phyloP scores from a whole-genome alignment of 1,140 invertebrate genomes.

The Orussus abietinus region DNA sequence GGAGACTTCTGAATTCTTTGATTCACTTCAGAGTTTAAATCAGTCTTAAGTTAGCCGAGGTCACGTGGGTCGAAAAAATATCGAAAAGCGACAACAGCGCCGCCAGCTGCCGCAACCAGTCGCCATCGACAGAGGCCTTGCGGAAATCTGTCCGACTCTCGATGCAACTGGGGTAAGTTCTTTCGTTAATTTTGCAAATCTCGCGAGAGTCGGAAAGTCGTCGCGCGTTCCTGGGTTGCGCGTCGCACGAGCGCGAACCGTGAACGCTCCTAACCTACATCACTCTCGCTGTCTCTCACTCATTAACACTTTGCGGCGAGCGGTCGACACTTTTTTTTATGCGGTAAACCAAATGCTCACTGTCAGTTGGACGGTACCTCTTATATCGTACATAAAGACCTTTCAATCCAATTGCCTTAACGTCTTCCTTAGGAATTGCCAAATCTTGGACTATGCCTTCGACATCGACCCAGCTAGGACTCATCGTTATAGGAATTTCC shows the following conservation, averaged over 20 bases:
- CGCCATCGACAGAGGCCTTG: conserved; percentile 1
- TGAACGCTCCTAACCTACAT: background rate
- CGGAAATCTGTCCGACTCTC: background rate
- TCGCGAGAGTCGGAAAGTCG: background rate
- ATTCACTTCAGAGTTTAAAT: too few species aligned
- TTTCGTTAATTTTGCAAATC: background rate
- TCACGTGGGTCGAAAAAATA: too few species aligned
- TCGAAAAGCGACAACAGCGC: background rate
- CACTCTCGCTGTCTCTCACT: too few species aligned
- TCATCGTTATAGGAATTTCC: background rate
- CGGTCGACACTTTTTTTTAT: background rate
- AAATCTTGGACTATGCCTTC: background rate
- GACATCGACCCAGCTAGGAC: background rate
- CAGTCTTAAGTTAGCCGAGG: too few species aligned
- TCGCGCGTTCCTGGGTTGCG: background rate
- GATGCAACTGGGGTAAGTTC: background rate
- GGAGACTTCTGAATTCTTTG: too few species aligned
- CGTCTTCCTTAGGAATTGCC: too few species aligned
- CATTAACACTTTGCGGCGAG: too few species aligned
- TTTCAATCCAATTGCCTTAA: too few species aligned
- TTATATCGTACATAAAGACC: too few species aligned
- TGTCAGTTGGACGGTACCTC: background rate
- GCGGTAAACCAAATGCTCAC: conserved; percentile 1
- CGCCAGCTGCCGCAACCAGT: background rate
- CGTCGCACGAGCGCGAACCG: background rate